Conservation (phyloP, 2,797 vertebrate species). For the Lagocephalus sceleratus region DNA sequence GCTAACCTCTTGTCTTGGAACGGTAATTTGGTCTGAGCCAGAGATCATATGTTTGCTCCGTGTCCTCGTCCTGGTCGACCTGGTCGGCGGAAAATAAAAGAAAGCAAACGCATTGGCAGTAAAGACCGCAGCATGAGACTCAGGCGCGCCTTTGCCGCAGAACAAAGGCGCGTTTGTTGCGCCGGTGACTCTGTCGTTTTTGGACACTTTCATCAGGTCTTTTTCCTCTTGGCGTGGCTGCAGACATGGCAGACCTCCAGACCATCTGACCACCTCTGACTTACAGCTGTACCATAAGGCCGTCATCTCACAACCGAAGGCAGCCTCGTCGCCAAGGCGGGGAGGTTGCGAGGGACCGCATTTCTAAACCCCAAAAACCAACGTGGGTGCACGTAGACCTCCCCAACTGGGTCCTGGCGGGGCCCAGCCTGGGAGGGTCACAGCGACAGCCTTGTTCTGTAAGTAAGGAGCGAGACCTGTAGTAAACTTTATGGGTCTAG, state of each 20-base stretch:
- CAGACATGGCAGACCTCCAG: slow-evolving; percentile 43
- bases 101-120: slow-evolving; percentile 40
- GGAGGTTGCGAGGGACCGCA: too few relatives aligned
- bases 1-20: slow-evolving; percentile 48
- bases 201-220: slow-evolving; percentile 46
- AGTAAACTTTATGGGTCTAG: background rate
- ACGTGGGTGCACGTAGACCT: slow-evolving; percentile 12
- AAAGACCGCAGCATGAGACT: slow-evolving; percentile 46
- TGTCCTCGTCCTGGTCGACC: slow-evolving; percentile 37
- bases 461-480: background rate
- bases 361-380: slow-evolving; percentile 5
- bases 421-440: background rate
- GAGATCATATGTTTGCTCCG: slow-evolving; percentile 10
- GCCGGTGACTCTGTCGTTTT: slow-evolving; percentile 49
- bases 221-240: slow-evolving; percentile 50
- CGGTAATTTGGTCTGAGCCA: slow-evolving; percentile 54
- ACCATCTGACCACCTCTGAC: slow-evolving; percentile 48
- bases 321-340: slow-evolving; percentile 5
- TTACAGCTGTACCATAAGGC: slow-evolving; percentile 41
- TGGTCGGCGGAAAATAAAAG: slow-evolving; percentile 47
- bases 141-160: slow-evolving; percentile 55
- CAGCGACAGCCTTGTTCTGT: background rate
- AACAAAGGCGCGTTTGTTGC: slow-evolving; percentile 69
- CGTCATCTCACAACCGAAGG: slow-evolving; percentile 25
- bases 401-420: background rate